A percentile compares a stretch with the other conserved stretches of the same genome.
These are phyloP conservation scores for Machaerirhynchus nigripectus DNA, from an alignment of 2,113 vertebrate genomes.

Conservation along the genomic window DNA sequence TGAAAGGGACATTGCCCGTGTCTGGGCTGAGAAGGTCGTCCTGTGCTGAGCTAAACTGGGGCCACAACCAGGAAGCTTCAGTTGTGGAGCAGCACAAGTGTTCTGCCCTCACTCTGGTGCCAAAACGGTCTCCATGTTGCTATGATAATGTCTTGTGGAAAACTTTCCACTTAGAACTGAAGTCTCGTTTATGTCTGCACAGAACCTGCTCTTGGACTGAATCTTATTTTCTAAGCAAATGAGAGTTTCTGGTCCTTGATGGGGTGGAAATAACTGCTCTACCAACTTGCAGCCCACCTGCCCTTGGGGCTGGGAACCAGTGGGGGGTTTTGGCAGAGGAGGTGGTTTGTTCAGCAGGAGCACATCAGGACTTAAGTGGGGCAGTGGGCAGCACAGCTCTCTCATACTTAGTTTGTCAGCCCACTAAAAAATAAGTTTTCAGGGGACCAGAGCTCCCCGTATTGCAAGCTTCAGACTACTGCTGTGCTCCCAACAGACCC, in stretches of 20 bases:
- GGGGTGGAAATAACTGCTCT: not conserved
- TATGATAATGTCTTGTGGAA: slow-evolving; percentile 5
- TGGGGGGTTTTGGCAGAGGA: not conserved
- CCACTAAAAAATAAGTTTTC: not conserved
- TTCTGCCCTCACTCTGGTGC: not conserved
- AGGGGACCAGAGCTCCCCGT: not conserved
- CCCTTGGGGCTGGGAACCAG: not conserved
- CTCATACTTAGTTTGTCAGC: not conserved
- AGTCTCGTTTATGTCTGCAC: not conserved
- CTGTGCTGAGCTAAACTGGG: not conserved
- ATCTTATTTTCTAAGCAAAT: slow-evolving; percentile 13
- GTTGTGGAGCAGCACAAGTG: not conserved
- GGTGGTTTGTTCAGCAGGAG: not conserved
- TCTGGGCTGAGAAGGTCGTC: not conserved
- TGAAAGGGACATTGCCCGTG: not conserved
- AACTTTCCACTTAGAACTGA: slow-evolving; percentile 1
- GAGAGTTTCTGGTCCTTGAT: not conserved
- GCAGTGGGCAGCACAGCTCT: not conserved
- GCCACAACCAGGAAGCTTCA: not conserved
- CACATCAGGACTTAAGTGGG: not conserved
- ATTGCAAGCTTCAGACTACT: not conserved
- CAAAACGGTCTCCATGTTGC: not conserved
- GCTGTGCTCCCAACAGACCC: not conserved
- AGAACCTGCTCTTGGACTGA: not conserved
- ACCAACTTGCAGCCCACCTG: not conserved